These are phyloP conservation scores for Ectemnius lituratus DNA, from an alignment of 2,888 invertebrate genomes.

Conservation along the genomic window DNA sequence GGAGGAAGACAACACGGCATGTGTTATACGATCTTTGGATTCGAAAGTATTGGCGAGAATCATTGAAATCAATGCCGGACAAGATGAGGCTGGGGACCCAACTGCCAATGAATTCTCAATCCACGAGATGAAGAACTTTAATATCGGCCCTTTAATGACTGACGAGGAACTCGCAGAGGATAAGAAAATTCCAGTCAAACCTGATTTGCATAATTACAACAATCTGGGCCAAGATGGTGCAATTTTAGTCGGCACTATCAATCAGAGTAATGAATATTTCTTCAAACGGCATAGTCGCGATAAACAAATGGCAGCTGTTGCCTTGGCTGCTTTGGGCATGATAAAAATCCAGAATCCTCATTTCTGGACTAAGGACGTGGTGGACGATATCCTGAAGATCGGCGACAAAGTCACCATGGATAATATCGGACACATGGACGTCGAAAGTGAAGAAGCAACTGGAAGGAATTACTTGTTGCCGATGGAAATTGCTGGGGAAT, in stretches of 20 bases:
- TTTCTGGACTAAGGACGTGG: conserved; percentile 82
- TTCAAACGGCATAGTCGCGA: conserved; percentile 76
- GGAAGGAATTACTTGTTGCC: conserved; percentile 78
- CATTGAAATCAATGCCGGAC: conserved; percentile 67
- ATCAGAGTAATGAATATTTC: conserved; percentile 75
- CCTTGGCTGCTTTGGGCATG: conserved; percentile 81
- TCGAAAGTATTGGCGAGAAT: conserved; percentile 71
- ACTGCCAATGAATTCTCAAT: conserved; percentile 62
- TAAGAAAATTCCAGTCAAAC: conserved; percentile 68
- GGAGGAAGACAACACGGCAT: conserved; percentile 65
- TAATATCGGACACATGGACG: conserved; percentile 79
- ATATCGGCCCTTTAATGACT: conserved; percentile 63
- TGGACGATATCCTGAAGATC: conserved; percentile 79
- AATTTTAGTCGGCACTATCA: conserved; percentile 65
- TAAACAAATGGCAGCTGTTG: conserved; percentile 80
- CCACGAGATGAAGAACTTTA: conserved; percentile 62
- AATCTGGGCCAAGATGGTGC: conserved; percentile 74
- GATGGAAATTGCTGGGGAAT: conserved; percentile 75
- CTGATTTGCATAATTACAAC: conserved; percentile 76
- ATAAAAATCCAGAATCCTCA: conserved; percentile 80
- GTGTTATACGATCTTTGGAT: conserved; percentile 73
- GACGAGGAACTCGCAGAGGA: conserved; percentile 70
- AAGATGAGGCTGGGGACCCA: conserved; percentile 32
- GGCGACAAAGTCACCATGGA: conserved; percentile 79
- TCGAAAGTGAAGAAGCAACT: conserved; percentile 79